Evolutionary conservation across 2,888 invertebrate species (phyloP).

Genomic region (Pristionchus maxplancki): DNA sequence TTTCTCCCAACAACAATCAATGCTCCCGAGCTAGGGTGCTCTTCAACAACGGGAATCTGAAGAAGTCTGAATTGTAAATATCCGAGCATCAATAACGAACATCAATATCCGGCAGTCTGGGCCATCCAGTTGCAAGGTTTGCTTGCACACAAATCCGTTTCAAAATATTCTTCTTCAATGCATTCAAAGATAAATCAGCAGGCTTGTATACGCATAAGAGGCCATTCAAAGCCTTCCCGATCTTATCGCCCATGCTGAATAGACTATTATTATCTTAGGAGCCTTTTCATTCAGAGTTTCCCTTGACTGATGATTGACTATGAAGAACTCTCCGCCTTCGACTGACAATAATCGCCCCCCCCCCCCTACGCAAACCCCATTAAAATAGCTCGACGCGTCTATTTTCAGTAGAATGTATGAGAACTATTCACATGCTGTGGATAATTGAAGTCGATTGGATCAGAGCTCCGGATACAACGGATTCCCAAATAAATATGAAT

Average conservation of each 20-base stretch:
- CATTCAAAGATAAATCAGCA: slow-evolving; percentile 67
- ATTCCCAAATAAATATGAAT: no score
- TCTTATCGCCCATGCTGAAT: slow-evolving; percentile 56
- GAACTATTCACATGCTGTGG: neutral
- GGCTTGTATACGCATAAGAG: slow-evolving; percentile 74
- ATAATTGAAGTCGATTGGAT: no score
- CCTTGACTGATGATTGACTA: no score
- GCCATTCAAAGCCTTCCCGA: slow-evolving; percentile 67
- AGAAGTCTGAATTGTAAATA: slow-evolving; percentile 14
- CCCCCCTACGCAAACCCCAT: no score
- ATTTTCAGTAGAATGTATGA: no score
- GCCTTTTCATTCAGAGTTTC: neutral
- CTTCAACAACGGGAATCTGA: slow-evolving; percentile 70
- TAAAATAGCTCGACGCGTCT: no score
- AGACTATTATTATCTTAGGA: neutral
- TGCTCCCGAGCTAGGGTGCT: slow-evolving; percentile 67
- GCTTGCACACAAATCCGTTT: slow-evolving; percentile 62
- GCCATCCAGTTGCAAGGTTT: slow-evolving; percentile 56
- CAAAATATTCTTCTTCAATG: slow-evolving; percentile 64
- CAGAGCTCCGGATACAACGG: no score
- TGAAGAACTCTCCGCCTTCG: no score
- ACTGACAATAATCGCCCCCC: no score
- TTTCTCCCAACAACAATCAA: slow-evolving; percentile 68
- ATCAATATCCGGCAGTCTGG: slow-evolving; percentile 35
- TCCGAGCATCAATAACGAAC: neutral